A percentile compares a stretch with the other conserved stretches of the same genome.
These are phyloP conservation scores for Drosophila infuscata DNA, from an alignment of 2,888 invertebrate species.

Conservation along the genomic window DNA sequence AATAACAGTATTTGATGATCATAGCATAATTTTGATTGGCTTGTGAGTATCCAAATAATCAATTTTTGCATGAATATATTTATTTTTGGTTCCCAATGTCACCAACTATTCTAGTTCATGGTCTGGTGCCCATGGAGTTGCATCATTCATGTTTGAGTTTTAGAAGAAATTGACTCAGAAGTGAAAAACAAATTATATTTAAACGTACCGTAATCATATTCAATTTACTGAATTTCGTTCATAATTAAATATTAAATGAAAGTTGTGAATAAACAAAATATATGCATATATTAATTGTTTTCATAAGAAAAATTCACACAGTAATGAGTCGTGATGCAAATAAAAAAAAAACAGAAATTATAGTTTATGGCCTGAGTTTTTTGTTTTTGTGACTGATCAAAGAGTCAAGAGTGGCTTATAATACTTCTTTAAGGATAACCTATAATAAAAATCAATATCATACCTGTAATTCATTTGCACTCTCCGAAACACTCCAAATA, in stretches of 20 bases:
- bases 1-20: background rate
- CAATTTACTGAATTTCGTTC: background rate
- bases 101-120: too few species aligned
- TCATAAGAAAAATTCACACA: background rate
- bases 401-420: background rate
- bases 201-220: background rate
- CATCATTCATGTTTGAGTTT: background rate
- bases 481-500: conserved; percentile 84
- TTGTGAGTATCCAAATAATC: background rate
- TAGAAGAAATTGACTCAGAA: background rate
- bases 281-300: background rate
- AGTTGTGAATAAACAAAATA: background rate
- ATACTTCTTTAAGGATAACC: background rate
- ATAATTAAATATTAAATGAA: background rate
- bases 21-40: background rate
- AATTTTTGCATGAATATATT: background rate
- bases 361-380: too few species aligned
- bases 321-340: too few species aligned
- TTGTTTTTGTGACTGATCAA: background rate
- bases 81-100: background rate
- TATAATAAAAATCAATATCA: background rate
- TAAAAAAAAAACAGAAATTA: too few species aligned
- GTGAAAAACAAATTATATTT: background rate
- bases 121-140: too few species aligned
- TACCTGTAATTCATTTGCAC: conserved; percentile 80